These are phyloP conservation scores for Tuta absoluta DNA, from an alignment of 2,888 invertebrate species.

Conservation along the genomic window DNA sequence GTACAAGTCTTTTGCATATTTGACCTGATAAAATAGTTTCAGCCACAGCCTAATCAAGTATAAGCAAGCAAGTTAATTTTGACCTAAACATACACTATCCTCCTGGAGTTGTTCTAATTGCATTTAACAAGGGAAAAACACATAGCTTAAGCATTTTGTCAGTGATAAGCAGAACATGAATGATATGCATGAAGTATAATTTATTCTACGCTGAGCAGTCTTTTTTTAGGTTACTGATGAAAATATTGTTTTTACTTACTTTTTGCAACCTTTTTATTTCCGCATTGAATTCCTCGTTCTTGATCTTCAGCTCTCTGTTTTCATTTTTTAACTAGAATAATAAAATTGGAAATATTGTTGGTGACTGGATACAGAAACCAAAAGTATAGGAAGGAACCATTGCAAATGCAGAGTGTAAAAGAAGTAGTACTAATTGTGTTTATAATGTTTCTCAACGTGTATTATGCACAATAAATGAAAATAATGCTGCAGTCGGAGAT, in stretches of 20 bases:
- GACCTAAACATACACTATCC: too few relatives aligned
- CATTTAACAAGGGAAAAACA: too few relatives aligned
- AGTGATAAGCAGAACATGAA: too few relatives aligned
- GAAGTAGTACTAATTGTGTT: background rate
- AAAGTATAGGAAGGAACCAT: background rate
- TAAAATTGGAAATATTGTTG: slow-evolving; percentile 6
- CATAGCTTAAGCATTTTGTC: too few relatives aligned
- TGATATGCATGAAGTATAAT: background rate
- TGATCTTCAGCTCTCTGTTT: slow-evolving; percentile 59
- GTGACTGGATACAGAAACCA: background rate
- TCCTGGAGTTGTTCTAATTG: too few relatives aligned
- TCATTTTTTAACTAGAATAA: slow-evolving; percentile 62
- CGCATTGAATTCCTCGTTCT: slow-evolving; percentile 55
- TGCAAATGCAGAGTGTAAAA: background rate
- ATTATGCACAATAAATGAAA: background rate
- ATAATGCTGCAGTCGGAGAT: background rate
- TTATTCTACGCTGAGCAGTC: background rate
- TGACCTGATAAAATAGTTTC: too few relatives aligned
- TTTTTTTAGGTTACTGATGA: background rate
- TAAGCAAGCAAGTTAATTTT: too few relatives aligned
- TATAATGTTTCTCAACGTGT: background rate
- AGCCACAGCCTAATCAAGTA: too few relatives aligned
- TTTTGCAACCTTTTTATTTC: slow-evolving; percentile 61
- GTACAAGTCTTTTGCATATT: too few relatives aligned
- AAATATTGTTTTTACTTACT: slow-evolving; percentile 53